phyloP scores from a whole-genome alignment of 2,797 vertebrate species.

The Lophotriccus pileatus region DNA sequence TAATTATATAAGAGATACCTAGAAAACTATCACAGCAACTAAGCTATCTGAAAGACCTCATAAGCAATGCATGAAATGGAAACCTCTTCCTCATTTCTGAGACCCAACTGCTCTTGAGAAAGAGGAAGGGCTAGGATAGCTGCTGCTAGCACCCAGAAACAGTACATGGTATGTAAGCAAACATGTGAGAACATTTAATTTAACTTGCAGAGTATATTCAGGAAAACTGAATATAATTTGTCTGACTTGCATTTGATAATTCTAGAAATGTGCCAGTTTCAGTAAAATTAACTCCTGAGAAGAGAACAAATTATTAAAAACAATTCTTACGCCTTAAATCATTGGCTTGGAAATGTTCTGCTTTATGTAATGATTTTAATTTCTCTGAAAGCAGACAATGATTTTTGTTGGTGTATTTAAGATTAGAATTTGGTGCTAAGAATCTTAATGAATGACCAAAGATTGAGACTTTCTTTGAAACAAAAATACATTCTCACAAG shows the following conservation, averaged over 20 bases:
- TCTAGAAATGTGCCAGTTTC: neutral
- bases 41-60: neutral
- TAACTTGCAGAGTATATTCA: neutral
- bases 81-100: neutral
- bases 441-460: neutral
- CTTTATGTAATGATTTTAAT: neutral
- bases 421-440: neutral
- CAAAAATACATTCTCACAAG: neutral
- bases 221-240: neutral
- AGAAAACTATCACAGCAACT: neutral
- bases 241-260: neutral
- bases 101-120: neutral
- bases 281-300: neutral
- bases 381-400: neutral
- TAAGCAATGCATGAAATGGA: neutral
- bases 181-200: neutral
- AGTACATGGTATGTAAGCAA: neutral
- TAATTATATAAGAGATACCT: neutral
- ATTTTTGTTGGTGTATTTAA: neutral
- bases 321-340: neutral
- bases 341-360: neutral
- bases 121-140: neutral
- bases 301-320: neutral
- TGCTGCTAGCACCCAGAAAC: neutral
- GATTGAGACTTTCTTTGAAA: neutral